Base-by-base conservation (phyloP, 2,113 vertebrate species). In the Pelobates fuscus region DNA sequence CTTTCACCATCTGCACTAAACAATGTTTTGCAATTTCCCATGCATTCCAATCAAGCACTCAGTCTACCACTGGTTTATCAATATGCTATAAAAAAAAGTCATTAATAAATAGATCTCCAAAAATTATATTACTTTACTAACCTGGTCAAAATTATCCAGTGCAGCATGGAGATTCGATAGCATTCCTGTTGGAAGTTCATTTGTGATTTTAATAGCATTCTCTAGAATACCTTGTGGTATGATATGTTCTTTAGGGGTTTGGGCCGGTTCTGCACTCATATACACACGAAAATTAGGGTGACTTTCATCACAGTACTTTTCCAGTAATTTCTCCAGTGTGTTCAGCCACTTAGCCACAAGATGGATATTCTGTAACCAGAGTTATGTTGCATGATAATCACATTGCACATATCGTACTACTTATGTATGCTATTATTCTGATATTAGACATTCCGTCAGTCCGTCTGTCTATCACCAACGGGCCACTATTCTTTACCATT, bases 171-270 rank as follows among this genome's bases (percentile, higher is more conserved):
- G 78, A 82, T 93, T 91, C 26, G 91, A 90, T 41, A 92, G 86
- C 85, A 84, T 92, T 77, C 92, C 91, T 2, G 91, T 91, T 20
- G 87, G 90, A 59, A 88, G 88, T 72, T 94, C 90, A 26, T 91
- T 92, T 63, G 89, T 92, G 84, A 90, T 93, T 89, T 93, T 94
- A 77, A 93, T 91, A 26, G 88, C 86, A 63, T 88, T 92, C 87
- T 94, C 90, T 78, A 91, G 86, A 83, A 94, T 92, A 2, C 86
- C 89, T 85, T 90, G 87, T 20, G 90, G 87, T 80, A 93, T 86
- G 24, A 91, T 88, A 82, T 91, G 86, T 46, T 90, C 88, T 79
- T 90, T 86, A 21, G 83, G 79, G 10, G 85, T 89, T 64, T 84
- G 78, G 27, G 88, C 82, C 8, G 92, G 88, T 78, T 94, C 88